Percentiles rank a stretch among this genome's conserved stretches.
phyloP scores from a whole-genome alignment of 2,797 vertebrate species.

The Hydrophis major region DNA sequence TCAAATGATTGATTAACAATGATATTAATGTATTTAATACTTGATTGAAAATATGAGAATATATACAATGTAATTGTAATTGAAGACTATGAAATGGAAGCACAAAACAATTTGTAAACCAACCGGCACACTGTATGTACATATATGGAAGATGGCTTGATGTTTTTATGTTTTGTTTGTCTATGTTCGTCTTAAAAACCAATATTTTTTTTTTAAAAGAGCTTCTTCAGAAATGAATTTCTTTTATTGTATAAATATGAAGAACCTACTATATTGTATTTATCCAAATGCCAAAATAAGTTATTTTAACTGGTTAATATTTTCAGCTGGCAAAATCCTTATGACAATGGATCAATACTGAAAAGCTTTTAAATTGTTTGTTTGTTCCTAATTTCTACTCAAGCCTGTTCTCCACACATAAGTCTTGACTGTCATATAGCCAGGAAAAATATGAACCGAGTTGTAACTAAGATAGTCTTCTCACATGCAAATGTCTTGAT shows the following conservation, averaged over 20 bases:
- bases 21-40: too few relatives aligned
- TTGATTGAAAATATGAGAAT: too few relatives aligned
- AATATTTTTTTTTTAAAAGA: background rate
- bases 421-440: background rate
- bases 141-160: too few relatives aligned
- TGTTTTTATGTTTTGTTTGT: too few relatives aligned
- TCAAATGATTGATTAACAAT: too few relatives aligned
- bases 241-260: constrained; percentile 1
- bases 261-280: background rate
- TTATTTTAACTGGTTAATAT: constrained; percentile 21
- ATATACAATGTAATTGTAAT: too few relatives aligned
- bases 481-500: background rate
- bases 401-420: fast-evolving
- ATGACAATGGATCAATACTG: background rate
- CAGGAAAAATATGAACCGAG: background rate
- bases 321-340: constrained; percentile 1
- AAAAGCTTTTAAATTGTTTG: background rate
- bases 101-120: too few relatives aligned
- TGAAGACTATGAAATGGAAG: too few relatives aligned
- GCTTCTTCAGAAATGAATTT: constrained; percentile 18
- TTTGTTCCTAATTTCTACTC: background rate
- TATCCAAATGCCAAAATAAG: background rate
- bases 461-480: background rate
- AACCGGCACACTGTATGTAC: too few relatives aligned
- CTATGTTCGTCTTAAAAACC: too few relatives aligned